Evolutionary conservation across 2,888 invertebrate genomes (phyloP), one percentile per base, ranked within the genome.

Genomic region (Aricia artaxerxes): DNA sequence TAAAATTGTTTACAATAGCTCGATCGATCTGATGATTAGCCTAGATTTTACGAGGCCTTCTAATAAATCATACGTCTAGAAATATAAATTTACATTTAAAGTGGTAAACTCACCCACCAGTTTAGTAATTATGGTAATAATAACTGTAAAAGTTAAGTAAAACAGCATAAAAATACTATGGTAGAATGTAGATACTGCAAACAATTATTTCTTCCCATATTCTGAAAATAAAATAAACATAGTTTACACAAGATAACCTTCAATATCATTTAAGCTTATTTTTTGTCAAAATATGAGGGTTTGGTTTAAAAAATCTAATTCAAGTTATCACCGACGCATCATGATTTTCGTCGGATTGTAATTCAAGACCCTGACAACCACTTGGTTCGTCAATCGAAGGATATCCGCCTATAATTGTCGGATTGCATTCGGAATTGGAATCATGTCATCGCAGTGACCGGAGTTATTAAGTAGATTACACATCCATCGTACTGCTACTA

Each of bases 41-140:
- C 69, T 69, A 69, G 13, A 69, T 69, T 69, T 38, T 69, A 38
- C 13, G 69, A 69, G 69, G 35, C 69, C 69, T 69, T 35, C 69
- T 38, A 69, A 69, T 69, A 69, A 69, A 69, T 69, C 69, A 69
- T 69, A 38, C 69, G 69, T 69, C 69, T 35, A 69, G 69, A 69
- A 69, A 16, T 16, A 69, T 38, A 69, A 69, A 69, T 69, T 69
- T 69, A 69, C 35, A 69, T 69, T 69, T 35, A 13, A 69, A 69
- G 35, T 24, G 35, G 31, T 1, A 69, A 69, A 35, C 5, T 35
- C 31, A 4, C 4, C 13, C 9, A 35, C 9, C 24, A 31, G 64
- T n/a, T n/a, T 44, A 44, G 60, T 64, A 64, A 9, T 64, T 64
- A 31, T 64, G 64, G 61, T 61, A 64, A 3, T 4, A 24, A 64